A percentile compares a stretch with the other conserved stretches of the same genome.
These are phyloP conservation scores for Tachypleus tridentatus DNA, from an alignment of 1,140 invertebrate genomes.

Conservation along the genomic window DNA sequence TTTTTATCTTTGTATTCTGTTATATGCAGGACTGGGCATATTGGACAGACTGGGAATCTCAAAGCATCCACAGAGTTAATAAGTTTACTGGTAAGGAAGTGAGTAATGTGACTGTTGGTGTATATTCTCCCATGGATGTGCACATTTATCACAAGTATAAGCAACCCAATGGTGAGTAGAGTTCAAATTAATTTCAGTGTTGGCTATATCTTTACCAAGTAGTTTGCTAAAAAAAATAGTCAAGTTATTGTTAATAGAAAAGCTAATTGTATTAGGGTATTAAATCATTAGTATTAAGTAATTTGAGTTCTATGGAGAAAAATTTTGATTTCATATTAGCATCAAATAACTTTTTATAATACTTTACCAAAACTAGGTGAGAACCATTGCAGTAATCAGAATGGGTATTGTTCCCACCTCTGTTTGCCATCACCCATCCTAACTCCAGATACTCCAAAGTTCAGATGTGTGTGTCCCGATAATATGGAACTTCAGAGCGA, in stretches of 20 bases:
- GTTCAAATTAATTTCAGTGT: too few relatives aligned
- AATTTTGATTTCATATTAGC: too few relatives aligned
- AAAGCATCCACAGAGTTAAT: constrained; percentile 51
- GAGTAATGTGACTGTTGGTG: constrained; percentile 55
- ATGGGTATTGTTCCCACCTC: constrained; percentile 69
- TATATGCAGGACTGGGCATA: constrained; percentile 60
- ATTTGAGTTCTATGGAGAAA: too few relatives aligned
- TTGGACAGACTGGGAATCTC: constrained; percentile 98
- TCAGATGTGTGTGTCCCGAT: constrained; percentile 60
- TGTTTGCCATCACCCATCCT: constrained; percentile 42
- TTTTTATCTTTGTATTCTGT: too few relatives aligned
- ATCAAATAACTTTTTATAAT: too few relatives aligned
- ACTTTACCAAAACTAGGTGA: constrained; percentile 36
- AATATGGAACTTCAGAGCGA: constrained; percentile 55
- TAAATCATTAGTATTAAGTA: too few relatives aligned
- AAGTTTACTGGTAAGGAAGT: constrained; percentile 36
- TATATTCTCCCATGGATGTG: constrained; percentile 89
- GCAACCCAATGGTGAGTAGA: constrained; percentile 58
- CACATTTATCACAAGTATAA: constrained; percentile 75
- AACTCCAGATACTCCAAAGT: constrained; percentile 9
- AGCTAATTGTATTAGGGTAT: constrained; percentile 4
- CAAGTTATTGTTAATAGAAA: not conserved
- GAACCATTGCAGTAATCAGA: constrained; percentile 81
- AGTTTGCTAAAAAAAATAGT: too few relatives aligned
- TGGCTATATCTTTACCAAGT: too few relatives aligned